Base-by-base conservation (phyloP, 2,797 vertebrate genomes). In the Galago senegalensis region DNA sequence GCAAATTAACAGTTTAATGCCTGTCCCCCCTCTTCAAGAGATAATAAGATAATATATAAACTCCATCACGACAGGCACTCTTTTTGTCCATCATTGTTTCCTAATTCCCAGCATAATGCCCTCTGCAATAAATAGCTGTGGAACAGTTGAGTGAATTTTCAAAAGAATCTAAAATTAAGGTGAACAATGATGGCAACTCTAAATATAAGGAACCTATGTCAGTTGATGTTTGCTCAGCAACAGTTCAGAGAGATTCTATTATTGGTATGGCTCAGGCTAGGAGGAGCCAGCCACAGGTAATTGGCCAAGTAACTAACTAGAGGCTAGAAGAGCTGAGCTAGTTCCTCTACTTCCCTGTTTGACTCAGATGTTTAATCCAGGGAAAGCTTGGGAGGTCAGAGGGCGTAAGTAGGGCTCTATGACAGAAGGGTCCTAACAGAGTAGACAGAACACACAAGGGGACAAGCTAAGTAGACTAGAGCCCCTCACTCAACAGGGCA, bases 171-270 rank as follows among this genome's bases (percentile, higher is more conserved):
- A 75, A 70, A 86, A 73, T 27, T 61, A 37, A 83, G n/a, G 21
- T 29, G 40, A 89, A 72, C 25, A 43, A 13, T 65, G 70, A 79
- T 79, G 84, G 11, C 65, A 75, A 94, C 73, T 93, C 79, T 87
- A 75, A 88, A 90, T 14, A 65, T 37, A 91, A 91, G 69, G 56
- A 91, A 76, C 11, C 46, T 61, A 29, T 79, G 83, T 96, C 83
- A 72, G 29, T 4, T 89, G 67, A 65, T 72, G 46, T 34, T 43
- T 83, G 46, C 61, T 63, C 75, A 80, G 80, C 67, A 95, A 69
- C 46, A 94, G 56, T 69, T 86, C 63, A 18, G 75, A 92, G 63
- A 69, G 91, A 96, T 85, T 84, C 89, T 70, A 96, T 85, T 87
- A 92, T 91, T 34, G 56, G 79, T 31, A 1, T n/a, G 46, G 69